Evolutionary conservation across 2,888 invertebrate genomes (phyloP).

Genomic region (Euzetes globulus): DNA sequence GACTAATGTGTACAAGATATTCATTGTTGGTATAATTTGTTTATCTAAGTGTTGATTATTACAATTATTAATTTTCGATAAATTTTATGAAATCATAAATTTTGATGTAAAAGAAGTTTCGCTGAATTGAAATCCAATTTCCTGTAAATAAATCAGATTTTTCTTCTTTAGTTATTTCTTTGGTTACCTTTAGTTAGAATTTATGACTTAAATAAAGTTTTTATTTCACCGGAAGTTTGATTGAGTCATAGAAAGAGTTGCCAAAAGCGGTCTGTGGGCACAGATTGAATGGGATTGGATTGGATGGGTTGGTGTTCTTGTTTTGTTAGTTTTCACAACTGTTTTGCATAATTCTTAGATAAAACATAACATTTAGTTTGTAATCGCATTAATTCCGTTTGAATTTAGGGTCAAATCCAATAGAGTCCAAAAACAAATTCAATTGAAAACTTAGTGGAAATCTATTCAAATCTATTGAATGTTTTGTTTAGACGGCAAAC

Average conservation of each 20-base stretch:
- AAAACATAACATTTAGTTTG: neutral
- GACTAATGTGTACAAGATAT: neutral
- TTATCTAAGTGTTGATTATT: neutral
- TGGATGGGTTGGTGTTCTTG: neutral
- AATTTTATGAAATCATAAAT: slow-evolving; percentile 12
- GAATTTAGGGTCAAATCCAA: neutral
- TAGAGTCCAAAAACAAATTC: too few relatives aligned
- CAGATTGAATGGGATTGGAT: neutral
- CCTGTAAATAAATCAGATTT: slow-evolving; percentile 5
- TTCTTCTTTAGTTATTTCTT: neutral
- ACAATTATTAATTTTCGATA: neutral
- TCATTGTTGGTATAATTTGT: neutral
- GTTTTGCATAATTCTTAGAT: slow-evolving; percentile 6
- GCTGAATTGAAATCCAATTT: neutral
- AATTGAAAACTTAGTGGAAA: neutral
- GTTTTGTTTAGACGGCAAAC: neutral
- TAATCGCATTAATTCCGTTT: neutral
- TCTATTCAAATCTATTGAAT: neutral
- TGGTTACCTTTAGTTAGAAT: neutral
- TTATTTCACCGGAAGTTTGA: slow-evolving; percentile 3
- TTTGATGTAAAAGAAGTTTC: slow-evolving; percentile 5
- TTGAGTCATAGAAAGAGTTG: neutral
- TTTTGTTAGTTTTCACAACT: neutral
- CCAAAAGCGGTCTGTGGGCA: neutral
- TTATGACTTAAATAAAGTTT: neutral